Evolutionary conservation across 2,888 invertebrate genomes (phyloP), one percentile per base, ranked within the genome.

Genomic region (Agrotis segetum): DNA sequence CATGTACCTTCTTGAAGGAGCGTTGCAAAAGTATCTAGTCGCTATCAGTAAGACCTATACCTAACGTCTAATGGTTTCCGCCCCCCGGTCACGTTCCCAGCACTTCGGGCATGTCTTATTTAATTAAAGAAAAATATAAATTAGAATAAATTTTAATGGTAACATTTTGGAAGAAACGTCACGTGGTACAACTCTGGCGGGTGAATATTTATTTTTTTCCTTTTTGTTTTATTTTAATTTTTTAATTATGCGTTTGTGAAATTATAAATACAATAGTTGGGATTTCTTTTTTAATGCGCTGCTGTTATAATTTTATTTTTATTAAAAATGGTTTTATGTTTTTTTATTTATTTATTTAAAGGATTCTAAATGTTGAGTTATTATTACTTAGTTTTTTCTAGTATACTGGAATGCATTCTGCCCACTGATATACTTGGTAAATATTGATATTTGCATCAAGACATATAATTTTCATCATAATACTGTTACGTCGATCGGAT

Each of bases 111-210:
- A 89, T 89, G 91, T 92, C 91, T 92, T 91, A 93, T 93, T 93
- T 93, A 93, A 93, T 93, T 92, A 93, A 93, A 93, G 92, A 93
- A 93, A 92, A 92, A 93, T 92, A 93, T 92, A 91, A 92, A 92
- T 92, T 92, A 91, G 87, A 92, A 92, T 92, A 90, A 89, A 91
- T 90, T 92, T 92, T 89, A 88, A 91, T 88, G 88, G 87, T 81
- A 76, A 53, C 79, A 85, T 84, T 74, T 78, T 71, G 60, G 62
- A 56, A 68, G 61, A 46, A 64, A 49, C 56, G 59, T 74, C 76
- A 81, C 79, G 74, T 74, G 75, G 77, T 59, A 72, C 50, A 58
- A 69, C 70, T 73, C 66, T 19, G 64, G 69, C 44, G 19, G 52
- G 53, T 34, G 55, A 56, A 73, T n/a, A n/a, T 67, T 50, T 3